These are phyloP conservation scores for Toxotes lorentzi DNA, from an alignment of 2,797 vertebrate species.

Conservation along the genomic window DNA sequence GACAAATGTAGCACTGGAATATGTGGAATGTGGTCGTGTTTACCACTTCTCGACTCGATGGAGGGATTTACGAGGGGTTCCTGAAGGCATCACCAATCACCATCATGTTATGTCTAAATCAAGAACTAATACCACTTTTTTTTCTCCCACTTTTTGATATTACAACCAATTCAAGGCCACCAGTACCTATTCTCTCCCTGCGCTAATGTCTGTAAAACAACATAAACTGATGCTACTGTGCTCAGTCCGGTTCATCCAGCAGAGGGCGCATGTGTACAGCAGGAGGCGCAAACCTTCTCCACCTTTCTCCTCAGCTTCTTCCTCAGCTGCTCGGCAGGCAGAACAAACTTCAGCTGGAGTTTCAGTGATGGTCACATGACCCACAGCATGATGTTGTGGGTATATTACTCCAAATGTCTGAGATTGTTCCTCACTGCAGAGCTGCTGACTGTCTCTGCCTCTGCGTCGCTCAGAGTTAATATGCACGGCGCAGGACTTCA, in stretches of 20 bases:
- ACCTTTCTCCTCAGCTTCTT: not conserved
- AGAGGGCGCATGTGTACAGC: conserved; percentile 47
- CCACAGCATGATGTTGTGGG: conserved; percentile 64
- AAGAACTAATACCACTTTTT: not conserved
- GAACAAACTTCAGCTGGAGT: conserved; percentile 47
- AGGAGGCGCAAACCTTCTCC: not conserved
- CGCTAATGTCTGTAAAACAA: not conserved
- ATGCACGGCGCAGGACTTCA: not conserved
- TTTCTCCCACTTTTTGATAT: too few relatives aligned
- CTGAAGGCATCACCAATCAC: conserved; percentile 6
- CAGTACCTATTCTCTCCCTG: too few relatives aligned
- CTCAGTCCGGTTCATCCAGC: conserved; percentile 1
- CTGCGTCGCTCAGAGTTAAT: conserved; percentile 1
- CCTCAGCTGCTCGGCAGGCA: conserved; percentile 28
- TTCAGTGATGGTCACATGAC: conserved; percentile 69
- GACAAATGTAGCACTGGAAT: too few relatives aligned
- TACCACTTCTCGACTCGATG: not conserved
- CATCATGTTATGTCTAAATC: not conserved
- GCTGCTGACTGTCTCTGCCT: conserved; percentile 25
- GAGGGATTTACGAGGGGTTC: not conserved
- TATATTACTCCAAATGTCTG: conserved; percentile 63
- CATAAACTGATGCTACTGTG: not conserved
- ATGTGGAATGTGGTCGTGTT: too few relatives aligned
- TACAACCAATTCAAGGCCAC: too few relatives aligned
- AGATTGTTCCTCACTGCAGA: conserved; percentile 25